phyloP scores from a whole-genome alignment of 2,797 vertebrate species.

The Sciurus vulgaris region DNA sequence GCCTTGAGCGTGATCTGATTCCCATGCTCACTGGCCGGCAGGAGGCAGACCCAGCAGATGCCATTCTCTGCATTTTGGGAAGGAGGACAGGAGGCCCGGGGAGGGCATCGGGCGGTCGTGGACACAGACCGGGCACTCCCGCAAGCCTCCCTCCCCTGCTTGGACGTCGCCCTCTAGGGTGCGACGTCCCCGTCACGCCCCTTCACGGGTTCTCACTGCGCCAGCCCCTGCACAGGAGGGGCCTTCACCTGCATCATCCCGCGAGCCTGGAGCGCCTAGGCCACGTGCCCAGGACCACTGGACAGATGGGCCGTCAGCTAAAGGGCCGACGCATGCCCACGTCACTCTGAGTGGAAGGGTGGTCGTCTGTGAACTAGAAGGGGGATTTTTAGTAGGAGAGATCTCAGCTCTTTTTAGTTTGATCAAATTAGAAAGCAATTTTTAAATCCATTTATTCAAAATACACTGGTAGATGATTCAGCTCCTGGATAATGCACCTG shows the following conservation, averaged over 20 bases:
- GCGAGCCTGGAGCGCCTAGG: neutral
- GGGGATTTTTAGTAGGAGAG: neutral
- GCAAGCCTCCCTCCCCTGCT: too few species aligned
- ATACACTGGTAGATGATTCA: neutral
- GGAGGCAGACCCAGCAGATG: neutral
- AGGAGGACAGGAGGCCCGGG: neutral
- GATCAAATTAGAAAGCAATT: neutral
- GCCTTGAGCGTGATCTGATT: neutral
- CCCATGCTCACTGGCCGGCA: neutral
- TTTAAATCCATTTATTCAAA: neutral
- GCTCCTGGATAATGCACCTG: neutral
- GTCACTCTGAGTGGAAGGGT: neutral
- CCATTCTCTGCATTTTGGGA: too few species aligned
- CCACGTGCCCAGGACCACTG: neutral
- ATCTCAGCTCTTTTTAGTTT: neutral
- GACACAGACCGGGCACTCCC: neutral
- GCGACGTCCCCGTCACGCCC: neutral
- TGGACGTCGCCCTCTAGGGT: too few species aligned
- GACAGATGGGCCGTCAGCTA: too few species aligned
- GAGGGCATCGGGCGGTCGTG: neutral
- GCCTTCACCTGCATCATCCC: neutral
- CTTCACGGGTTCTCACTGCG: neutral
- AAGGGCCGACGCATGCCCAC: too few species aligned
- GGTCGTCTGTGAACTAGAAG: neutral
- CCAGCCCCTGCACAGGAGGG: neutral